phyloP scores from a whole-genome alignment of 2,797 vertebrate genomes.

The Lacerta viridis region DNA sequence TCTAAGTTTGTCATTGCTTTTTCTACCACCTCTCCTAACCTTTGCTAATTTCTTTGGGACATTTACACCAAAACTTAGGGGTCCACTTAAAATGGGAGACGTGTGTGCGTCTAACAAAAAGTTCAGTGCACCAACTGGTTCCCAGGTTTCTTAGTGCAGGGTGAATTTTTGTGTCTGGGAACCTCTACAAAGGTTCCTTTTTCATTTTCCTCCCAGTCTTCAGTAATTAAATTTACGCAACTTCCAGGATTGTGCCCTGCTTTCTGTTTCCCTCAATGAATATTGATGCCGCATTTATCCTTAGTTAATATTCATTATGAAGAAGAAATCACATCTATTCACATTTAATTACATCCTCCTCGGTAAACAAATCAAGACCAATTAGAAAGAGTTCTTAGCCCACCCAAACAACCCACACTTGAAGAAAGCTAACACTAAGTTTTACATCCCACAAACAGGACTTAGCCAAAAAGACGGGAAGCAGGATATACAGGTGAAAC shows the following conservation, averaged over 20 bases:
- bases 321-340: conserved; percentile 77
- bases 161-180: neutral
- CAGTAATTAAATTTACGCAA: conserved; percentile 39
- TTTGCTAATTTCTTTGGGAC: too few species aligned
- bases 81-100: too few species aligned
- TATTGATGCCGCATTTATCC: conserved; percentile 79
- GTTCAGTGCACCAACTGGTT: neutral
- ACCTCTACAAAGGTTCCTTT: neutral
- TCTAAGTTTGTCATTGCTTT: too few species aligned
- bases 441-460: neutral
- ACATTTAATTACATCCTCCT: conserved; percentile 79
- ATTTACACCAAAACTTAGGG: too few species aligned
- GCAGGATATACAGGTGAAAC: too few species aligned
- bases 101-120: neutral
- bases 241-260: conserved; percentile 51
- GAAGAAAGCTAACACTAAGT: neutral
- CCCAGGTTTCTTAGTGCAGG: neutral
- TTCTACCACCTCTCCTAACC: too few species aligned
- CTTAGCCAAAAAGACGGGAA: neutral
- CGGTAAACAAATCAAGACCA: conserved; percentile 71
- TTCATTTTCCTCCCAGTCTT: neutral
- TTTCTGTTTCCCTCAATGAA: conserved; percentile 75
- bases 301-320: conserved; percentile 81
- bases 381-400: conserved; percentile 68
- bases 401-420: conserved; percentile 8